Percentiles rank a stretch among this genome's conserved stretches.
phyloP scores from a whole-genome alignment of 2,113 vertebrate genomes.

The Ranitomeya variabilis region DNA sequence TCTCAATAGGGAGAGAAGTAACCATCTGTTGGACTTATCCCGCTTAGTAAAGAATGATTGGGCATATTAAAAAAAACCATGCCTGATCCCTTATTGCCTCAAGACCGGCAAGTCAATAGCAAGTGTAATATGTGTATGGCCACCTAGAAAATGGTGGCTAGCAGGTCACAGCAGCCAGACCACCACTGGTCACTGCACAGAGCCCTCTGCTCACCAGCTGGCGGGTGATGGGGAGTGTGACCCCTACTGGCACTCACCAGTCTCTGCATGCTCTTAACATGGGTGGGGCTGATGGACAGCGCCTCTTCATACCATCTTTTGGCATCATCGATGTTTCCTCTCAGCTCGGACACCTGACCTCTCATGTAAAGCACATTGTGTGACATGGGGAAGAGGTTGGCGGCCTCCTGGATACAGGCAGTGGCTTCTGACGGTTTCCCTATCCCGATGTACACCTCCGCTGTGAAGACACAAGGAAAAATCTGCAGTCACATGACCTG shows the following conservation, averaged over 20 bases:
- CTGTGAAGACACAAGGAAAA: conserved; percentile 65
- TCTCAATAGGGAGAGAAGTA: too few relatives aligned
- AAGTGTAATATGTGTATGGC: too few relatives aligned
- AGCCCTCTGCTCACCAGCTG: too few relatives aligned
- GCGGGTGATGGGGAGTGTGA: background rate
- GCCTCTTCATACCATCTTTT: conserved; percentile 98
- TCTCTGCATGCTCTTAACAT: conserved; percentile 98
- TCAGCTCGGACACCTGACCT: conserved; percentile 94
- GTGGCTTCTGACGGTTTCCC: conserved; percentile 92
- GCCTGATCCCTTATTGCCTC: too few relatives aligned
- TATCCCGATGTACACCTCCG: conserved; percentile 96
- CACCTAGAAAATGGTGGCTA: too few relatives aligned
- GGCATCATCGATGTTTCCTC: conserved; percentile 89
- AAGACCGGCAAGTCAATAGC: too few relatives aligned
- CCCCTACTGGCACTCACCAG: conserved; percentile 79
- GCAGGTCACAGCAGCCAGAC: too few relatives aligned
- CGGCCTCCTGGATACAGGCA: conserved; percentile 95
- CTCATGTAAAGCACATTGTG: conserved; percentile 96
- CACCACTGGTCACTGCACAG: too few relatives aligned
- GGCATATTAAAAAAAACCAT: too few relatives aligned
- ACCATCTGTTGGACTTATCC: too few relatives aligned
- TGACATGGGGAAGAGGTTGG: conserved; percentile 94
- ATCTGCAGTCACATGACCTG: background rate
- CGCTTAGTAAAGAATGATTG: too few relatives aligned
- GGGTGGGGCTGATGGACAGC: conserved; percentile 95